Evolutionary conservation across 30 jellyfish, hydroid and myxozoan genomes (phyloP).

Genomic region (Sanderia malayensis): DNA sequence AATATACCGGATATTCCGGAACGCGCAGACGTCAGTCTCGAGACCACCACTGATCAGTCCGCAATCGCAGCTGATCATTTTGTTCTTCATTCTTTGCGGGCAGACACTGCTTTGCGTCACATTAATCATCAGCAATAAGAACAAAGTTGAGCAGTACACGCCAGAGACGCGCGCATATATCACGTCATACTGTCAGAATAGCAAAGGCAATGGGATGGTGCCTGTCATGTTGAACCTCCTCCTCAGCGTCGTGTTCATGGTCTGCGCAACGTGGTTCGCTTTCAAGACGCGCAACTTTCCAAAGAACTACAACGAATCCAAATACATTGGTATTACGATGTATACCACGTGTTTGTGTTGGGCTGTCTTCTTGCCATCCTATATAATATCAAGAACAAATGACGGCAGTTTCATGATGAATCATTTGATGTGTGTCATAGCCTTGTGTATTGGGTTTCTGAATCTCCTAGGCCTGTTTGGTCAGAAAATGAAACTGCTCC

Average conservation of each 20-base stretch:
- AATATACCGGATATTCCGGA: conserved; percentile 79
- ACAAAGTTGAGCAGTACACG: neutral
- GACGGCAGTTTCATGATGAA: conserved; percentile 29
- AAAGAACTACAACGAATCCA: conserved; percentile 92
- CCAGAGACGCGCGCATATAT: conserved; percentile 47
- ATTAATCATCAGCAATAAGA: conserved; percentile 65
- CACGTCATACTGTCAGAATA: conserved; percentile 58
- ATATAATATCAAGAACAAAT: conserved; percentile 36
- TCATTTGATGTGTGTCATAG: conserved; percentile 41
- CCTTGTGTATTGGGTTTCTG: conserved; percentile 67
- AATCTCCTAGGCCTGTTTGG: conserved; percentile 89
- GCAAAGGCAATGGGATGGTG: conserved; percentile 48
- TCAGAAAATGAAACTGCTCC: conserved; percentile 53
- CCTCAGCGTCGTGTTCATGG: conserved; percentile 81
- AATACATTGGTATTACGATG: conserved; percentile 87
- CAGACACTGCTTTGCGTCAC: conserved; percentile 76
- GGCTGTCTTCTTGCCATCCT: conserved; percentile 89
- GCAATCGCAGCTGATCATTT: conserved; percentile 59
- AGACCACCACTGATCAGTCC: conserved; percentile 90
- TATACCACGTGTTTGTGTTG: conserved; percentile 89
- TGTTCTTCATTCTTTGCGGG: conserved; percentile 57
- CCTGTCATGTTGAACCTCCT: conserved; percentile 55
- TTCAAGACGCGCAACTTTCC: conserved; percentile 95
- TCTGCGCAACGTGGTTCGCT: conserved; percentile 83
- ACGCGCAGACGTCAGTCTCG: conserved; percentile 65